Percentiles rank a stretch among this genome's conserved stretches.
phyloP scores from a whole-genome alignment of 2,888 invertebrate genomes.

The Arctia plantaginis region DNA sequence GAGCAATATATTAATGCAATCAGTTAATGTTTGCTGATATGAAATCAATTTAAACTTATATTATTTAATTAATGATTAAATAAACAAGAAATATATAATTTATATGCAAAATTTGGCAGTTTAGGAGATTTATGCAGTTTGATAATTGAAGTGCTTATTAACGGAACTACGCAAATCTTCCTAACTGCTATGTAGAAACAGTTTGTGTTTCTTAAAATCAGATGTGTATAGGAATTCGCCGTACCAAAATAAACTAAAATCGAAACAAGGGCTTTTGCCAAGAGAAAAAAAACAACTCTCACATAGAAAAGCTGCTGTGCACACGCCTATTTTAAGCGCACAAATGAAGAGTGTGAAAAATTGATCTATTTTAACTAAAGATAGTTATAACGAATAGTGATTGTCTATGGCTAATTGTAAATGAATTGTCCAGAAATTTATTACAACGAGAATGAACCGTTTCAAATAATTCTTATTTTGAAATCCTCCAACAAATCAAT shows the following conservation, averaged over 20 bases:
- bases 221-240: conserved; percentile 63
- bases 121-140: background rate
- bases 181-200: conserved; percentile 47
- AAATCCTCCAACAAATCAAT: conserved; percentile 5
- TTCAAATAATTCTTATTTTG: background rate
- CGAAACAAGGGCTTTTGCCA: conserved; percentile 76
- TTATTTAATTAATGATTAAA: conserved; percentile 11
- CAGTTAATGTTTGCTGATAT: conserved; percentile 26
- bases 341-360: conserved; percentile 59
- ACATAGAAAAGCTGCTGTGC: conserved; percentile 38
- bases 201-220: conserved; percentile 51
- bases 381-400: conserved; percentile 53
- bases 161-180: conserved; percentile 31
- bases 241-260: conserved; percentile 70
- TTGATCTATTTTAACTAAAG: conserved; percentile 50
- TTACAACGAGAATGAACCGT: background rate
- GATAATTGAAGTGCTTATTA: conserved; percentile 6
- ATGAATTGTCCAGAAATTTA: conserved; percentile 35
- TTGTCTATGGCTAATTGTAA: conserved; percentile 34
- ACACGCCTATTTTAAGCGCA: conserved; percentile 55
- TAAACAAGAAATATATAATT: background rate
- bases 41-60: conserved; percentile 10
- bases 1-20: conserved; percentile 48
- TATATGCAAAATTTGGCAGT: too few relatives aligned
- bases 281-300: conserved; percentile 65